Evolutionary conservation across 2,888 invertebrate species (phyloP).

Genomic region (Parelbella ahira): DNA sequence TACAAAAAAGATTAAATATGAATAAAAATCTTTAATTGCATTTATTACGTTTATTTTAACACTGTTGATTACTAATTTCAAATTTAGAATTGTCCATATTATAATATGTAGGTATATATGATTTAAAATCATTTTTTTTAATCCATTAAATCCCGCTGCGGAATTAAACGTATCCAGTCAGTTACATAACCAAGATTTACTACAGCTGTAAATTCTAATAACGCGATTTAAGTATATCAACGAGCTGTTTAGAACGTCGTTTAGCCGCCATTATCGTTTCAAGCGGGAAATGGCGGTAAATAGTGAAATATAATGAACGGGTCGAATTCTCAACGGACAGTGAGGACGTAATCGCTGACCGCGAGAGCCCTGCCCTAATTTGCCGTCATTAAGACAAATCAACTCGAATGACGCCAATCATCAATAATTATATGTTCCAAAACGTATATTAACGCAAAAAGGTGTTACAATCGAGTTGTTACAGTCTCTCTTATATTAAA

Average conservation of each 20-base stretch:
- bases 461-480: slow-evolving; percentile 58
- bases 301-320: slow-evolving; percentile 28
- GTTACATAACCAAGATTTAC: too few species aligned
- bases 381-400: slow-evolving; percentile 71
- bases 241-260: slow-evolving; percentile 14
- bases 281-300: slow-evolving; percentile 7
- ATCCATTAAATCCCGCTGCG: too few species aligned
- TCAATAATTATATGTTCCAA: slow-evolving; percentile 65
- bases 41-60: too few species aligned
- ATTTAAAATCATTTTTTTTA: too few species aligned
- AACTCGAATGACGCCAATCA: slow-evolving; percentile 62
- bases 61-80: too few species aligned
- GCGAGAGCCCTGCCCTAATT: slow-evolving; percentile 62
- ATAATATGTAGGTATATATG: too few species aligned
- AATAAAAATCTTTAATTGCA: too few species aligned
- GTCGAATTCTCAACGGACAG: slow-evolving; percentile 49
- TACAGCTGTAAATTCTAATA: too few species aligned
- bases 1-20: too few species aligned
- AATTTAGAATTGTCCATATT: too few species aligned
- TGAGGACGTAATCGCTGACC: slow-evolving; percentile 36
- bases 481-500: slow-evolving; percentile 48
- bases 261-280: slow-evolving; percentile 15
- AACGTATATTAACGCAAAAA: slow-evolving; percentile 61
- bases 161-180: too few species aligned
- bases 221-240: too few species aligned